Evolutionary conservation across 2,888 invertebrate species (phyloP), one percentile per base, ranked within the genome.

Genomic region (Cheilosia grossa): DNA sequence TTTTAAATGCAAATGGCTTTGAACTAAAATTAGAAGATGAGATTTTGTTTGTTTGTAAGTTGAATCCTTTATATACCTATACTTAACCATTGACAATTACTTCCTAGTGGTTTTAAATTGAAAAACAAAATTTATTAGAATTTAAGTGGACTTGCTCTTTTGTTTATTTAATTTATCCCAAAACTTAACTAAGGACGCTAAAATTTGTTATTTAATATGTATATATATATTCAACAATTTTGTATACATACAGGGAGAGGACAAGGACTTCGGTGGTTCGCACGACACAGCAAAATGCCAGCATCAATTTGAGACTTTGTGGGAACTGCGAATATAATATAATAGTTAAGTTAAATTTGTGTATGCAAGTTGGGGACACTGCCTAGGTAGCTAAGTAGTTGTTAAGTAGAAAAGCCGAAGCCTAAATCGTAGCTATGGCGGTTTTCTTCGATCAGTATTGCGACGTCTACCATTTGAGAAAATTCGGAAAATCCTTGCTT

Each of bases 171-270:
- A 10, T 33, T 33, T 69, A 69, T 56, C 30, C 42, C 44, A 56
- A 56, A 69, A 47, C 54, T 67, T 54, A 67, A 54, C 42, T 54
- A 56, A 69, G 33, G 69, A 47, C 69, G 44, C 56, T 56, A 56
- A 54, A 42, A 44, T 56, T 51, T 51, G 47, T 66, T 42, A 30
- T 54, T 67, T 24, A 40, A 42, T n/a, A 53, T 44, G 2, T 44
- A 13, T 42, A 42, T 54, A 17, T 30, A 42, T 42, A 30, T 67
- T 44, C 7, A 54, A 67, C 40, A 42, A 13, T 54, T 67, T 15
- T 24, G 44, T 54, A 30, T 54, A 2, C 10, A 5, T 10, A 10
- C 51, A 66, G 3, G n/a, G 17, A 7, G 6, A 6, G 47, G 63
- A 24, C 24, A 64, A 40, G 24, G 27, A 24, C 40, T 53, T 21